Evolutionary conservation across 2,113 vertebrate species (phyloP).

Genomic region (Muscicapa adusta): DNA sequence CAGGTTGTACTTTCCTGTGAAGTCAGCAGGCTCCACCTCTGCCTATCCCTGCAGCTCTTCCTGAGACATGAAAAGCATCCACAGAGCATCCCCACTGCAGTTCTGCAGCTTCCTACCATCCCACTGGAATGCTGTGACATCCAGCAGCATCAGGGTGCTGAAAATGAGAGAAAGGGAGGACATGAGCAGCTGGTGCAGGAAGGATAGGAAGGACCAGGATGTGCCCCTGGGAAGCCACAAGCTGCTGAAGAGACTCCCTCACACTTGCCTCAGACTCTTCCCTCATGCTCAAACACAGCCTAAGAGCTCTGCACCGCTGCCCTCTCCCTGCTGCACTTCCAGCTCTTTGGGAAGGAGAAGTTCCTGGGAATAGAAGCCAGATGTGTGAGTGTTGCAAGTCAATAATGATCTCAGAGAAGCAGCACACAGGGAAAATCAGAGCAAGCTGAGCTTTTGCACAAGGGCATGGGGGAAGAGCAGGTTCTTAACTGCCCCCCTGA

Average conservation of each 20-base stretch:
- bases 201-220: neutral
- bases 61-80: neutral
- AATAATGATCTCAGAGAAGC: neutral
- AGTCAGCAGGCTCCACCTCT: neutral
- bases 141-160: neutral
- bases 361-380: neutral
- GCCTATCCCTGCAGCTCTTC: neutral
- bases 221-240: neutral
- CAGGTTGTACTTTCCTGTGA: neutral
- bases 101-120: neutral
- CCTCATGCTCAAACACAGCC: neutral
- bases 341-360: neutral
- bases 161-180: neutral
- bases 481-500: neutral
- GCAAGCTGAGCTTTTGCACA: neutral
- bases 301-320: rapidly evolving
- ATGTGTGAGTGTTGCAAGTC: neutral
- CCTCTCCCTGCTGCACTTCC: neutral
- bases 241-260: neutral
- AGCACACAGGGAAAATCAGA: neutral
- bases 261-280: neutral
- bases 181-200: neutral
- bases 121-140: neutral
- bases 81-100: neutral
- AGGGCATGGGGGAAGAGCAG: neutral